Base-by-base conservation (phyloP, 1,140 invertebrate genomes). In the Apis laboriosa region DNA sequence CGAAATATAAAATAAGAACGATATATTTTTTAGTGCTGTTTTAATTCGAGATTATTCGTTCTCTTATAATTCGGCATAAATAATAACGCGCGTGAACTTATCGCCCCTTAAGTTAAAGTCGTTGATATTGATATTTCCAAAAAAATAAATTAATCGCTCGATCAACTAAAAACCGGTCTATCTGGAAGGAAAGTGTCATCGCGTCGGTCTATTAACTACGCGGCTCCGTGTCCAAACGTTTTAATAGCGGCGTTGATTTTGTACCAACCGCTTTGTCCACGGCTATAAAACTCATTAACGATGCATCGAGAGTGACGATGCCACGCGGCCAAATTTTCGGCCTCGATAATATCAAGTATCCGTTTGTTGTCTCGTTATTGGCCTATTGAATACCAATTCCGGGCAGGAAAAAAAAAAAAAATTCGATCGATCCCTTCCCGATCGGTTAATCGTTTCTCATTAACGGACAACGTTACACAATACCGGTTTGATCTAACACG, bases 241-340 rank as follows among this genome's bases (percentile, higher is more conserved):
- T 83, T 51, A 66, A 75, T 66, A 60, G 8, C 60, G 12, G 56
- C 8, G 2, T 34, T 19, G 61, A 75, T 86, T 77, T 83, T 61
- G 34, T 34, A 34, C 55, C 34, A 13, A 58, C 1, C n/a, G 21
- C 58, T 85, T 86, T 80, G 51, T 76, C 9, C 64, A 28, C 15
- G 61, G 74, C 28, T 78, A 60, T 77, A 77, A 85, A 83, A 86
- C 43, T 86, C 64, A 83, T 86, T 78, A 86, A 74, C 24, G 34
- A 49, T n/a, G 67, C 28, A 76, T 73, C n/a, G 43, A 28, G 51
- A 51, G 28, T 8, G 53, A 17, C 8, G 53, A 17, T 28, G 55
- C 15, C 9, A 9, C 34, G 24, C 67, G 19, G 17, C 15, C 17
- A 12, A 53, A 67, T 66, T 74, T 66, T 15, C 17, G 79, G 51